Evolutionary conservation across 1,140 invertebrate genomes (phyloP), one percentile per base, ranked within the genome.

Genomic region (Ruditapes philippinarum): DNA sequence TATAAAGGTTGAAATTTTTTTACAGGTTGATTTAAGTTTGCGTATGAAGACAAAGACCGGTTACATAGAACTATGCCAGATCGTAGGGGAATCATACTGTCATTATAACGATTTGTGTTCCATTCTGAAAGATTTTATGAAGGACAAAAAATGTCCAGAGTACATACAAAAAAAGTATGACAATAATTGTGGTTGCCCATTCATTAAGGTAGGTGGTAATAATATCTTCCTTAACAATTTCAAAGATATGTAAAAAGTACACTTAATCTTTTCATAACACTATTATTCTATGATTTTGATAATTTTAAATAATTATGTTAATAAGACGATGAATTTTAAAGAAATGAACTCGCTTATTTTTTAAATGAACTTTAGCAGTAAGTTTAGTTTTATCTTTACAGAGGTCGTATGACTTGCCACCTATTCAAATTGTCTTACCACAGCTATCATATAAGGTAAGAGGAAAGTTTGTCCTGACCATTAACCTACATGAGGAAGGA

Each of bases 91-190:
- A 40, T 19, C 0, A n/a, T 2, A 17, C 1, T 73, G 68, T 40
- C 68, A 73, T 40, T 73, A 73, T 38, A 73, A 40, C n/a, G 36
- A 73, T n/a, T 36, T 73, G 19, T 73, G 36, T 40, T 33, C 51
- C 11, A 19, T n/a, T 4, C 22, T 54, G 22, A 22, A 5, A 3
- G 51, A 54, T 4, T 54, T 14, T 22, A 54, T 54, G 51, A n/a
- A 54, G 22, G 22, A 54, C 14, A 54, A 14, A n/a, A 19, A 54
- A 19, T 54, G 51, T 54, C 51, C 51, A 54, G 3, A 4, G 12
- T 14, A 11, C 4, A n/a, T 54, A 54, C 51, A 9, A 22, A 5
- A 5, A 11, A 2, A 14, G 3, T 54, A 11, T n/a, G 14, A 19
- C 3, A 54, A 54, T 54, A 54, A 54, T 22, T 54, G 51, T n/a